Evolutionary conservation across 2,888 invertebrate species (phyloP).

Genomic region (Scaptomyza reducta): DNA sequence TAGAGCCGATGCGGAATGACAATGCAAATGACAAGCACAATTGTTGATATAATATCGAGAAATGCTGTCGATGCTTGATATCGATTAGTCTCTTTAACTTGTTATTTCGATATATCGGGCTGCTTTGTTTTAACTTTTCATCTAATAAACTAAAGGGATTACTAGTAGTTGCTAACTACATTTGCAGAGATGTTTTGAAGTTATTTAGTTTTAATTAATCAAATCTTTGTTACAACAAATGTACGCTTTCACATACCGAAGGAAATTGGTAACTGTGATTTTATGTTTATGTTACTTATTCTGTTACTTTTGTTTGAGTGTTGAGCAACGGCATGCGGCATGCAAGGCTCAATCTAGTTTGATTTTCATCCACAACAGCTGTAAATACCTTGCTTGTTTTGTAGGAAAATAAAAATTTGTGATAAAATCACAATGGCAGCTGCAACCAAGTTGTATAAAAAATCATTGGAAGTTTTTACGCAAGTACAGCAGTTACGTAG

Average conservation of each 20-base stretch:
- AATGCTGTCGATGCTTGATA: background rate
- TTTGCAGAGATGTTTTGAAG: background rate
- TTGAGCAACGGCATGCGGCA: background rate
- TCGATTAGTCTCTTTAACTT: conserved; percentile 16
- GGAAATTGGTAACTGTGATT: conserved; percentile 4
- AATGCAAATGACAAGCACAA: conserved; percentile 66
- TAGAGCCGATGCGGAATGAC: conserved; percentile 46
- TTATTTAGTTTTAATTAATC: background rate
- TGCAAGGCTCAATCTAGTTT: background rate
- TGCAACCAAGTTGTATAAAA: conserved; percentile 57
- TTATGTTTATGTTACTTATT: background rate
- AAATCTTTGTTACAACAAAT: too few relatives aligned
- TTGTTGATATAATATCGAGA: conserved; percentile 41
- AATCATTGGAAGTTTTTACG: conserved; percentile 41
- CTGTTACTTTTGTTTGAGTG: background rate
- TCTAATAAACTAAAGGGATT: too few relatives aligned
- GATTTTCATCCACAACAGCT: conserved; percentile 26
- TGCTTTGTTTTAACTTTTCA: background rate
- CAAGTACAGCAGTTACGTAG: conserved; percentile 57
- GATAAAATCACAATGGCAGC: conserved; percentile 54
- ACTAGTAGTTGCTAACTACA: too few relatives aligned
- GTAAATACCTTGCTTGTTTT: conserved; percentile 13
- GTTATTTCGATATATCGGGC: background rate
- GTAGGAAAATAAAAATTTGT: conserved; percentile 11
- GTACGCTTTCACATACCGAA: background rate